Base-by-base conservation (phyloP, 2,888 invertebrate genomes). In the Linnaemya tessellans region DNA sequence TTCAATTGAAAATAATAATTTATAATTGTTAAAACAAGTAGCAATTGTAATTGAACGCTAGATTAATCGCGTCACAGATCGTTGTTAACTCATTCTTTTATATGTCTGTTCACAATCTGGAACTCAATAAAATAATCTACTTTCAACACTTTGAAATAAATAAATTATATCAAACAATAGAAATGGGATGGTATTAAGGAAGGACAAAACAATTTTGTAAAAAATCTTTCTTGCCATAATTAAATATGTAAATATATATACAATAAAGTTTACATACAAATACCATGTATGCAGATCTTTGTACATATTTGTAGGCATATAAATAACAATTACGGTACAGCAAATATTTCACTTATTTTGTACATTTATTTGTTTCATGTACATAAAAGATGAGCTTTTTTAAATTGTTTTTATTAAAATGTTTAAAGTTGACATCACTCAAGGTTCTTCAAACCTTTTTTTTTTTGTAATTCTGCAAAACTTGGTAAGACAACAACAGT, bases 371-470 rank as follows among this genome's bases (percentile, higher is more conserved):
- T 60, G 49, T 9, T 51, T 51, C 22, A 30, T 25, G 9, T 30
- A 51, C 18, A 18, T 10, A 20, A 74, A 62, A 43, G 22, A 54
- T 41, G 11, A 1, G 1, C 2, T 71, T 38, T 73, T 68, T 68
- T 62, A 25, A 65, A 71, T 79, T 82, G 60, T 75, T 85, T 82
- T 65, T 71, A 79, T 79, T 67, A 79, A 82, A 85, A 82, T 78
- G 79, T 75, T 79, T 79, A 79, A 74, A 85, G 82, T 85, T 85
- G 85, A 85, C 85, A 85, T 82, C 82, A 71, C 82, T 82, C 79
- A 82, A 82, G 82, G 82, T 71, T 74, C 68, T 64, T 68, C 35
- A 73, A 73, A 82, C 65, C 64, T 49, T 49, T 65, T 60, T 0
- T 62, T 35, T 54, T 7, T 58, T 25, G 30, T 18, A 20, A 15